These are phyloP conservation scores for Notodonta ziczac DNA, from an alignment of 2,888 invertebrate species.

Conservation along the genomic window DNA sequence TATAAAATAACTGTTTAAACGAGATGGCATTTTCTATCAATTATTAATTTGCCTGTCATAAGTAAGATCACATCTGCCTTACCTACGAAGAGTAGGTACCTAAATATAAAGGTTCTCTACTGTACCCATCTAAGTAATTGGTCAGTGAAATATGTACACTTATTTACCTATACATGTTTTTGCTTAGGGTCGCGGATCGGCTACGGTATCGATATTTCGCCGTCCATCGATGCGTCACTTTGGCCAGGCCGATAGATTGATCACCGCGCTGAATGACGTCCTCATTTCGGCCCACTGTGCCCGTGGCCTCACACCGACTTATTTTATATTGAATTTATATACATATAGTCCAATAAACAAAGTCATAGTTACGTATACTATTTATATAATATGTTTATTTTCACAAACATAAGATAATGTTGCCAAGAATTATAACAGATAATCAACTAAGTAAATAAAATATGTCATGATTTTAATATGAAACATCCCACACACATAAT, in stretches of 20 bases:
- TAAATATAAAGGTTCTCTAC: background rate
- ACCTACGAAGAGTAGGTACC: background rate
- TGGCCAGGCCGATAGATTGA: conserved; percentile 68
- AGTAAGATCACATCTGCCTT: too few species aligned
- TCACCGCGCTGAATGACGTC: conserved; percentile 68
- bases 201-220: conserved; percentile 66
- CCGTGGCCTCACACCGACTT: conserved; percentile 23
- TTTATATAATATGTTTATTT: too few species aligned
- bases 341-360: too few species aligned
- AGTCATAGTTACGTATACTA: too few species aligned
- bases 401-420: too few species aligned
- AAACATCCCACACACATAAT: too few species aligned
- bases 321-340: background rate
- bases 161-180: conserved; percentile 43
- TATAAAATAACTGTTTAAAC: too few species aligned
- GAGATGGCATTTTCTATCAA: too few species aligned
- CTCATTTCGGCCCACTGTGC: conserved; percentile 57
- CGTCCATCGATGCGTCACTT: conserved; percentile 71
- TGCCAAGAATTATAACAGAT: too few species aligned
- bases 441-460: too few species aligned
- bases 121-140: conserved; percentile 44
- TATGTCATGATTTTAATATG: too few species aligned
- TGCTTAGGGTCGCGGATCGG: conserved; percentile 48
- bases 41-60: too few species aligned
- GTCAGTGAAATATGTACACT: conserved; percentile 43